Evolutionary conservation across 2,113 vertebrate species (phyloP).

Genomic region (Pterocles burchelli): DNA sequence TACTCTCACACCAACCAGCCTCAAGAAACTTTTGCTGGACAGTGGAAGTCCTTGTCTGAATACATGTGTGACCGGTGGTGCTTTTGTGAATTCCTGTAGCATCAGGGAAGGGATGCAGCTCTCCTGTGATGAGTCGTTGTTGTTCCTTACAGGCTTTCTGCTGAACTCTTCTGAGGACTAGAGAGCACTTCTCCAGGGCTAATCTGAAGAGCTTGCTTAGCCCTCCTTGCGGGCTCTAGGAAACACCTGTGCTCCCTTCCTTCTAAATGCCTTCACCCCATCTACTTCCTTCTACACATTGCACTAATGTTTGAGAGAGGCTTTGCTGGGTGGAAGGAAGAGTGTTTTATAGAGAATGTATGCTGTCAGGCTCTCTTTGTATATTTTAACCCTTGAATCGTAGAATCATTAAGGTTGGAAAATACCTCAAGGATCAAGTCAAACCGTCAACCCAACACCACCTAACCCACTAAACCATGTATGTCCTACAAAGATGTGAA

Average conservation of each 20-base stretch:
- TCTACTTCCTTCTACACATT: background rate
- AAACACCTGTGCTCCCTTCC: background rate
- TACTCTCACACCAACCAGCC: background rate
- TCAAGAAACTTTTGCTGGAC: background rate
- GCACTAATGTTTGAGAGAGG: background rate
- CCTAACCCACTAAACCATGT: too few species aligned
- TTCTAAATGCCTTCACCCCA: background rate
- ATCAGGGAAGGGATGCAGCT: background rate
- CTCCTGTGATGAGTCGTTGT: accelerated
- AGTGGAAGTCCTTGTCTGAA: background rate
- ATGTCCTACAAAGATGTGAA: background rate
- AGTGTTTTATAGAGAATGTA: background rate
- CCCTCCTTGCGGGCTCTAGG: background rate
- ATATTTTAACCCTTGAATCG: background rate
- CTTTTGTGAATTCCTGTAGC: background rate
- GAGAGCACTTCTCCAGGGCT: background rate
- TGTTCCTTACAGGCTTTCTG: background rate
- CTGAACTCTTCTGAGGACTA: background rate
- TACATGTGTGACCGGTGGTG: background rate
- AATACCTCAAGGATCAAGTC: too few species aligned
- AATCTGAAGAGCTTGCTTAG: background rate
- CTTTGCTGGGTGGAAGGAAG: background rate
- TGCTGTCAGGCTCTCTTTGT: background rate
- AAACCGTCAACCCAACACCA: too few species aligned
- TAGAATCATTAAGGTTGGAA: too few species aligned